A percentile compares a stretch with the other conserved stretches of the same genome.
These are phyloP conservation scores for Junonia oenone DNA, from an alignment of 2,888 invertebrate species.

Conservation along the genomic window DNA sequence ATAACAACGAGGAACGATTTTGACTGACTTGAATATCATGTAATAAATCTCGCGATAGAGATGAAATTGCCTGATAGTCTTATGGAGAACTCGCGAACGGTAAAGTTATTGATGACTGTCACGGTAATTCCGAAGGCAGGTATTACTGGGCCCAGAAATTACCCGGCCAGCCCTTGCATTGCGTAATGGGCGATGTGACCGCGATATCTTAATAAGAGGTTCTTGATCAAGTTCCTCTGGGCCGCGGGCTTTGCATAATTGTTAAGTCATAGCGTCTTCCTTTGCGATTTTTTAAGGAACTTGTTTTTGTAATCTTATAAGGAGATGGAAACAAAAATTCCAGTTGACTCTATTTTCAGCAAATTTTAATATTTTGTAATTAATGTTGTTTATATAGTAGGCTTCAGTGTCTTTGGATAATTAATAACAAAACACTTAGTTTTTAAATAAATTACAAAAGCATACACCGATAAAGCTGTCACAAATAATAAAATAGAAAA, in stretches of 20 bases:
- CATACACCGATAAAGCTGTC: too few relatives aligned
- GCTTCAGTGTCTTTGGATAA: too few relatives aligned
- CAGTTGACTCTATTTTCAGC: neutral
- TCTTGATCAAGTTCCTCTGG: constrained; percentile 61
- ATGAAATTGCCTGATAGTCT: constrained; percentile 50
- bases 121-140: constrained; percentile 50
- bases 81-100: constrained; percentile 51
- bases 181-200: constrained; percentile 67
- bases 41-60: constrained; percentile 23
- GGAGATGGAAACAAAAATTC: neutral
- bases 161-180: constrained; percentile 43
- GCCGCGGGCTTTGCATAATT: constrained; percentile 64
- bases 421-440: too few relatives aligned
- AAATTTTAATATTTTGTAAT: neutral
- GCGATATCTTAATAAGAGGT: constrained; percentile 75
- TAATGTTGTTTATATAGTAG: too few relatives aligned
- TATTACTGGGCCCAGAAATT: constrained; percentile 51
- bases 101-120: constrained; percentile 67
- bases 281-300: neutral
- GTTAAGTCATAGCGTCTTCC: constrained; percentile 45
- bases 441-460: constrained; percentile 70
- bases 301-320: neutral
- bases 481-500: too few relatives aligned
- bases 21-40: constrained; percentile 14
- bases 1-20: constrained; percentile 17